A percentile compares a stretch with the other conserved stretches of the same genome.
Conservation (phyloP, 2,113 vertebrate genomes). For the Typhlomys cinereus region DNA sequence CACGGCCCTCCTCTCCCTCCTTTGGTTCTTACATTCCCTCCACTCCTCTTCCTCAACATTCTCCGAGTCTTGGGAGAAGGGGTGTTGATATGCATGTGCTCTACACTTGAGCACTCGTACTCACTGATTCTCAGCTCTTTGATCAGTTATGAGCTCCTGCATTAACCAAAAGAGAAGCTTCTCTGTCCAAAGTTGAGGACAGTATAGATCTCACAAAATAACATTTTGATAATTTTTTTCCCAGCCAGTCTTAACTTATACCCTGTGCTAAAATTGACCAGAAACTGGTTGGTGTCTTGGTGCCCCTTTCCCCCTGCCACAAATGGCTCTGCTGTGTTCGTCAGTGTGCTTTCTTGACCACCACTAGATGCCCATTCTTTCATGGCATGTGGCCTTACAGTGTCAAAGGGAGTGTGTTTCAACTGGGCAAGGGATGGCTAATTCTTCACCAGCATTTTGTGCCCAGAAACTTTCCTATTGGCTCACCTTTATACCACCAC, state of each 20-base stretch:
- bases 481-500: neutral
- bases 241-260: neutral
- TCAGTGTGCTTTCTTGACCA: neutral
- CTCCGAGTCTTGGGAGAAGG: too few species aligned
- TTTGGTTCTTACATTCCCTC: too few species aligned
- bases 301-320: neutral
- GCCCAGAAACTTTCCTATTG: neutral
- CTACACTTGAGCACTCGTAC: too few species aligned
- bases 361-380: neutral
- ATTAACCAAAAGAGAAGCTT: too few species aligned
- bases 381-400: fast-evolving
- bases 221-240: too few species aligned
- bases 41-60: too few species aligned
- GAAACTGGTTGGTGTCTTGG: neutral
- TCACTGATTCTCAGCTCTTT: too few species aligned
- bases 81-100: too few species aligned
- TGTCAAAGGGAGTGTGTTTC: neutral
- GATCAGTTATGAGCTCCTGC: too few species aligned
- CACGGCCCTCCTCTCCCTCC: too few species aligned
- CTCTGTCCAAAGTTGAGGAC: too few species aligned
- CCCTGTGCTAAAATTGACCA: neutral
- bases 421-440: neutral
- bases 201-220: too few species aligned
- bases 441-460: neutral
- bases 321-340: fast-evolving